These are phyloP conservation scores for Strigamia crassipes DNA, from an alignment of 2,888 invertebrate species.

Conservation along the genomic window DNA sequence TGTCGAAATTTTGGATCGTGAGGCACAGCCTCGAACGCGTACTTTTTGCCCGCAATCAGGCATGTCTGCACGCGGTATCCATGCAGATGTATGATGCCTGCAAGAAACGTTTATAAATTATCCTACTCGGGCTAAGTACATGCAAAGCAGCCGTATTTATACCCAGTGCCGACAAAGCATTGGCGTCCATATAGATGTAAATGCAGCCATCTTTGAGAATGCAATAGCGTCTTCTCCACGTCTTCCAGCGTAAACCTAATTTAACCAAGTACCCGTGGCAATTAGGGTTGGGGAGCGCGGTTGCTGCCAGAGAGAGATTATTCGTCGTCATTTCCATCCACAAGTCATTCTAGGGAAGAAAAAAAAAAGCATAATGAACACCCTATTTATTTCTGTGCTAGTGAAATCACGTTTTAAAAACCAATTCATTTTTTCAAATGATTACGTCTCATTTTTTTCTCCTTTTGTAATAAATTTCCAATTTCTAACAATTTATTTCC, in stretches of 20 bases:
- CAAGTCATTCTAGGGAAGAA: constrained; percentile 63
- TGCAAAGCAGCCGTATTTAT: constrained; percentile 53
- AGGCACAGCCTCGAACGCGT: constrained; percentile 88
- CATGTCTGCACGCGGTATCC: constrained; percentile 89
- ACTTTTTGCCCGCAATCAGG: constrained; percentile 80
- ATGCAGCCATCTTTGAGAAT: constrained; percentile 93
- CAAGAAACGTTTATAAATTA: neutral
- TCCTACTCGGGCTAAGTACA: neutral
- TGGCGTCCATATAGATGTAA: constrained; percentile 88
- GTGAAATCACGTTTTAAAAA: neutral
- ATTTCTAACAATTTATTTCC: too few relatives aligned
- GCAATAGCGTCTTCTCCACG: constrained; percentile 91
- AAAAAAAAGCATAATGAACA: constrained; percentile 42
- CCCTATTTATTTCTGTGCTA: neutral
- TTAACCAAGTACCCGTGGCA: constrained; percentile 92
- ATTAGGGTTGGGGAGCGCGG: constrained; percentile 79
- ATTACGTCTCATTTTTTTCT: neutral
- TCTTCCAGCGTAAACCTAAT: constrained; percentile 70
- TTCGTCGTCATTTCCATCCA: constrained; percentile 78
- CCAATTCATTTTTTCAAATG: neutral
- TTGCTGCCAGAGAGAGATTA: constrained; percentile 75
- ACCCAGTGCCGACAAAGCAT: constrained; percentile 87
- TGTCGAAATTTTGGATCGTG: constrained; percentile 83
- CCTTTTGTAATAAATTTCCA: neutral
- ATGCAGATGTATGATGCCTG: constrained; percentile 90